Conservation (phyloP, 2,888 invertebrate genomes). For the Luffia ferchaultella region DNA sequence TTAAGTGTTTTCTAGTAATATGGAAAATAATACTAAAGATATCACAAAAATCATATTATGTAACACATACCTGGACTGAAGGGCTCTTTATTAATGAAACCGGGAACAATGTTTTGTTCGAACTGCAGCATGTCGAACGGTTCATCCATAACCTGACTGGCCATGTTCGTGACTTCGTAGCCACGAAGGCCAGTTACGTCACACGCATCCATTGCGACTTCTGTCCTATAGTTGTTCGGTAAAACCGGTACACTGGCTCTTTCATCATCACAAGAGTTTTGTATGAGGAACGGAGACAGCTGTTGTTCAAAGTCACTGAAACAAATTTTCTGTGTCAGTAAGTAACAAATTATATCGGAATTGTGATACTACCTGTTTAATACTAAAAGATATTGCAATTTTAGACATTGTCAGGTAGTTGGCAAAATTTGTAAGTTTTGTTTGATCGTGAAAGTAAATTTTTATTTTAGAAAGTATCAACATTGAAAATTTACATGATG, state of each 20-base stretch:
- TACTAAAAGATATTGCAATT: too few species aligned
- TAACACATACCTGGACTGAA: conserved; percentile 40
- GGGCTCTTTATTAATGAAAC: conserved; percentile 47
- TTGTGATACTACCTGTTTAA: too few species aligned
- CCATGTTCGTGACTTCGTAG: conserved; percentile 6
- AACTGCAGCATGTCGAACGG: conserved; percentile 48
- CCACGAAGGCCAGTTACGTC: background rate
- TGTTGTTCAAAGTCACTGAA: conserved; percentile 64
- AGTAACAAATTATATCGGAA: too few species aligned
- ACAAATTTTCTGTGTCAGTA: conserved; percentile 17
- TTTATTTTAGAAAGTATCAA: too few species aligned
- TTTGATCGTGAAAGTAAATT: too few species aligned
- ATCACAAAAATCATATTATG: too few species aligned
- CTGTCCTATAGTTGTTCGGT: background rate
- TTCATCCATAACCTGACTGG: conserved; percentile 30
- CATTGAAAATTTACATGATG: too few species aligned
- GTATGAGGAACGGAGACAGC: conserved; percentile 62
- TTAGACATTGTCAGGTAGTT: too few species aligned
- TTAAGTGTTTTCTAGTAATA: too few species aligned
- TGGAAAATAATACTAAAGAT: too few species aligned
- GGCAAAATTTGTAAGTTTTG: too few species aligned
- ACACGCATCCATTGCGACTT: background rate
- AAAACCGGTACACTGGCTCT: background rate
- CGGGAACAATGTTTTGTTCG: conserved; percentile 51
- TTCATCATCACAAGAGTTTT: conserved; percentile 50